Base-by-base conservation (phyloP, 2,113 vertebrate species). In the Physeter macrocephalus region DNA sequence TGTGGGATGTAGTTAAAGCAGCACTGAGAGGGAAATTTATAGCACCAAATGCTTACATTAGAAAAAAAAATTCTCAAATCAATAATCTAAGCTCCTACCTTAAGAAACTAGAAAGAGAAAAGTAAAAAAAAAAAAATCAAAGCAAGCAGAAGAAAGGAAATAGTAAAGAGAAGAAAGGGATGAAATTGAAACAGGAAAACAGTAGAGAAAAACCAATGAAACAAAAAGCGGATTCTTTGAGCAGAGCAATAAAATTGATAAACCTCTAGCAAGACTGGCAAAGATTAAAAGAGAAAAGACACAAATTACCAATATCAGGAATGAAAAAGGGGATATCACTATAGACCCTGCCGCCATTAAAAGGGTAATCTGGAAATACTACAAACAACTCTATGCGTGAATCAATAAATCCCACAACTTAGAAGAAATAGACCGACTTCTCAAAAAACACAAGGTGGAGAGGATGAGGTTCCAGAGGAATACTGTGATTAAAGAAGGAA, bases 351-450 rank as follows among this genome's bases (percentile, higher is more conserved):
- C 3, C 15, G 71, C 36, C 34, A 9, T 39, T 15, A 52, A 8
- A 18, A 43, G 36, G 18, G 1, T 3, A 6, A 6, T 39, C 8
- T 34, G 17, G 61, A 29, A 34, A 29, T 27, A 36, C 31, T 4
- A 1, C 25, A 11, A 17, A 15, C 34, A 57, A 4, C 43, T 20
- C 61, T 17, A 0, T 1, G 4, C 12, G 8, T 0, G 25, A 52
- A 52, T 6, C 49, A 52, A 52, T 52, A 5, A 15, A 36, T 46
- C 27, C 20, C 5, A 43, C 6, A 1, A 2, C 77, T 77, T n/a
- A 43, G 25, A 9, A 8, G 31, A 36, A 77, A 69, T 7, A 9
- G 31, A 23, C 27, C 14, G 5, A 23, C 49, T 41, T 34, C 54
- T 80, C 4, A 10, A 2, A 71, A 34, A 34, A 64, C 29, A 29